phyloP scores from a whole-genome alignment of 2,797 vertebrate species.

The Spinibarbus caldwelli region DNA sequence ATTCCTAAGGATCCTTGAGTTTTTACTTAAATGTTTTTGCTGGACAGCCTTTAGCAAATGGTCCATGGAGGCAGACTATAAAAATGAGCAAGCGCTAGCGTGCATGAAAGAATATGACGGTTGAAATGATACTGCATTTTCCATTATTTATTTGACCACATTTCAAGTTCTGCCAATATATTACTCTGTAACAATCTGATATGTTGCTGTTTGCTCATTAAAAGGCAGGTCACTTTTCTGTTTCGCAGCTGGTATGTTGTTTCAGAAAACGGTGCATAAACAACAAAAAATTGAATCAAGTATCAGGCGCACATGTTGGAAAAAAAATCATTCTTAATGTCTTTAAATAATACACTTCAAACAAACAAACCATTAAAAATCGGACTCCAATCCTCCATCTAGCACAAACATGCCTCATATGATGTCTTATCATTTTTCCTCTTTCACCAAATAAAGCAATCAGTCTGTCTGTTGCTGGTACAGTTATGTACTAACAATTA shows the following conservation, averaged over 20 bases:
- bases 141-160: constrained; percentile 20
- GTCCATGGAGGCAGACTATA: constrained; percentile 13
- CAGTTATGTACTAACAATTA: constrained; percentile 67
- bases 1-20: constrained; percentile 30
- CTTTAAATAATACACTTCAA: constrained; percentile 38
- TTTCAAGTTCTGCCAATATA: constrained; percentile 25
- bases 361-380: constrained; percentile 47
- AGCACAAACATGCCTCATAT: constrained; percentile 49
- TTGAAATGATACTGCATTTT: background rate
- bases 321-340: constrained; percentile 38
- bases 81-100: background rate
- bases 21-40: constrained; percentile 43
- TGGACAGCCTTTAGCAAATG: constrained; percentile 45
- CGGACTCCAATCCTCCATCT: constrained; percentile 48
- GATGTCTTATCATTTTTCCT: constrained; percentile 58
- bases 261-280: constrained; percentile 13
- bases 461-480: constrained; percentile 65
- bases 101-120: background rate
- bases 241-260: background rate
- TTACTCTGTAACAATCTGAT: constrained; percentile 10
- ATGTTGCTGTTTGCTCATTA: constrained; percentile 19
- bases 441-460: constrained; percentile 67
- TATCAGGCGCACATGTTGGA: background rate
- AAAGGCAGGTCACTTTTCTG: background rate
- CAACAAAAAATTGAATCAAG: constrained; percentile 16